Conservation (phyloP, 53 echinoderm and acorn worm species). For the Hippasteria phrygiana region DNA sequence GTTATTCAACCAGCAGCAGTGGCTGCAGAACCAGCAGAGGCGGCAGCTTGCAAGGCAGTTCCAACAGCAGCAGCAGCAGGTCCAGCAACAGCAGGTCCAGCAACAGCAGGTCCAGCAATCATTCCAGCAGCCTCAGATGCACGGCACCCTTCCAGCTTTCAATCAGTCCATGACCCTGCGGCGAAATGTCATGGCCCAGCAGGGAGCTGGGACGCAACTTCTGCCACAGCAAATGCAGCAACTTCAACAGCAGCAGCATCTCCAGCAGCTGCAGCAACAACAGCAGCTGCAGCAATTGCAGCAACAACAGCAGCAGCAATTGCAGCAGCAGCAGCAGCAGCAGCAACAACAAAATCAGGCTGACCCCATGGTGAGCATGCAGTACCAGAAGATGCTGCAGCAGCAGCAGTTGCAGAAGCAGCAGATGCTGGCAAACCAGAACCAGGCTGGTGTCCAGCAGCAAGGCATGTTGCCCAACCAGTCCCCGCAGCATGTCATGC, state of each 20-base stretch:
- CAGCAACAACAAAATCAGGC: conserved; percentile 69
- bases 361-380: conserved; percentile 75
- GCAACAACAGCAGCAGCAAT: conserved; percentile 63
- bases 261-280: conserved; percentile 72
- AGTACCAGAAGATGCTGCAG: conserved; percentile 84
- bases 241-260: conserved; percentile 77
- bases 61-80: conserved; percentile 67
- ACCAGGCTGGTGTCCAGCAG: conserved; percentile 80
- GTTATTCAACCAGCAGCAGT: conserved; percentile 77
- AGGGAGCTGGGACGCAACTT: conserved; percentile 48
- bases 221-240: conserved; percentile 73
- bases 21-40: conserved; percentile 55
- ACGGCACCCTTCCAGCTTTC: conserved; percentile 50
- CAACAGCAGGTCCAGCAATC: conserved; percentile 63
- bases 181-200: conserved; percentile 55
- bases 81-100: conserved; percentile 65
- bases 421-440: conserved; percentile 83
- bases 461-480: conserved; percentile 88
- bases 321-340: conserved; percentile 67
- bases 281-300: conserved; percentile 37
- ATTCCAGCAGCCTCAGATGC: conserved; percentile 75
- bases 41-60: conserved; percentile 53
- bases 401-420: conserved; percentile 79
- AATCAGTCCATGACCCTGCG: conserved; percentile 64
- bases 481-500: conserved; percentile 88